A percentile compares a stretch with the other conserved stretches of the same genome.
phyloP scores from a whole-genome alignment of 2,888 invertebrate species.

The Noctua comes region DNA sequence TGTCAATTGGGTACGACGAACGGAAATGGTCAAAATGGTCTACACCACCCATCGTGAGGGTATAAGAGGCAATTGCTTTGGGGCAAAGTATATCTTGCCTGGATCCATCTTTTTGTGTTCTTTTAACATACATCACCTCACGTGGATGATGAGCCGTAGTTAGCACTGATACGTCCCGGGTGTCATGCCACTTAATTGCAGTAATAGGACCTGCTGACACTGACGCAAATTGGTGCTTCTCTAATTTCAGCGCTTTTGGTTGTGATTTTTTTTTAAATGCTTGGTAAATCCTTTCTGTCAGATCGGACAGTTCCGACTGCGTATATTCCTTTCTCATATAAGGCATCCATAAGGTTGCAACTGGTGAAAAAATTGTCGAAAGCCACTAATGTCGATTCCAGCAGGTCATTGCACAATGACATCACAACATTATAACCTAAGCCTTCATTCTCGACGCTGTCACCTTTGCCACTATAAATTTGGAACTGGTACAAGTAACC shows the following conservation, averaged over 20 bases:
- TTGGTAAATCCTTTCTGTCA: constrained; percentile 61
- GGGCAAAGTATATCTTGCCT: constrained; percentile 29
- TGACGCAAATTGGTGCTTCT: constrained; percentile 67
- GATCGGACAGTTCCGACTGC: constrained; percentile 67
- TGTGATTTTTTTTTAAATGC: constrained; percentile 63
- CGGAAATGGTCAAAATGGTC: constrained; percentile 29
- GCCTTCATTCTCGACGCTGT: constrained; percentile 25
- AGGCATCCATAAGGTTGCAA: constrained; percentile 53
- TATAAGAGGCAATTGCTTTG: constrained; percentile 36
- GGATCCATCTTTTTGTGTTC: constrained; percentile 38
- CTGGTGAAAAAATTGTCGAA: constrained; percentile 52
- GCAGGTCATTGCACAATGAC: too few relatives aligned
- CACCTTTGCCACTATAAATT: constrained; percentile 25
- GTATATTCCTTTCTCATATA: constrained; percentile 64
- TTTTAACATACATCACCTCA: constrained; percentile 22
- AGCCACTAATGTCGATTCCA: constrained; percentile 55
- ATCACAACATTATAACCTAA: constrained; percentile 44
- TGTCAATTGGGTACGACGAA: constrained; percentile 31
- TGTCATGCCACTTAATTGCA: constrained; percentile 58
- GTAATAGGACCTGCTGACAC: constrained; percentile 65
- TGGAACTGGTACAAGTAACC: constrained; percentile 25
- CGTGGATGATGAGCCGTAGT: constrained; percentile 57
- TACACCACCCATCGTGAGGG: constrained; percentile 29
- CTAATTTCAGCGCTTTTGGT: constrained; percentile 61
- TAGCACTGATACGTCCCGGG: constrained; percentile 32